These are phyloP conservation scores for Ceratosolen solmsi DNA, from an alignment of 1,140 invertebrate species.

Conservation along the genomic window DNA sequence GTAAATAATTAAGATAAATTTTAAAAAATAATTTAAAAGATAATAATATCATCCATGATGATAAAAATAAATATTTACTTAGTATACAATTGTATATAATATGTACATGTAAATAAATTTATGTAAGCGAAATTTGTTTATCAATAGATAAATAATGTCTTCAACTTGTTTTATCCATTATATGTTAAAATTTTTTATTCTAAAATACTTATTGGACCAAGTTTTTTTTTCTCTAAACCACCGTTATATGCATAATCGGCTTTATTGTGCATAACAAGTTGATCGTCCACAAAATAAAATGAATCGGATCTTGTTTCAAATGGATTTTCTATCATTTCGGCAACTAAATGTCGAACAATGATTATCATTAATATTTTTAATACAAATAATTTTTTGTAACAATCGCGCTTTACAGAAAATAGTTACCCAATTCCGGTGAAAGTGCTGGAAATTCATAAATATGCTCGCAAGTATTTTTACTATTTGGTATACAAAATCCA, in stretches of 20 bases:
- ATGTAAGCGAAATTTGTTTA: slow-evolving; percentile 24
- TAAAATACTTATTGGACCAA: slow-evolving; percentile 33
- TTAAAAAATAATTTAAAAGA: slow-evolving; percentile 35
- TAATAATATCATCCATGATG: slow-evolving; percentile 42
- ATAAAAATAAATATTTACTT: slow-evolving; percentile 39
- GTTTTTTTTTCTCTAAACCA: slow-evolving; percentile 69
- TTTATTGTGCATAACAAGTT: slow-evolving; percentile 99
- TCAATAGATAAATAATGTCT: too few species aligned
- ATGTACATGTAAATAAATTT: slow-evolving; percentile 52
- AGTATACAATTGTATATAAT: slow-evolving; percentile 49
- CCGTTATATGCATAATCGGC: slow-evolving; percentile 96
- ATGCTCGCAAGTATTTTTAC: slow-evolving; percentile 97
- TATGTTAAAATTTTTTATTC: slow-evolving; percentile 11
- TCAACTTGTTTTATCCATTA: slow-evolving; percentile 16
- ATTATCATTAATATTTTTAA: slow-evolving; percentile 43
- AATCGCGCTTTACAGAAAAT: slow-evolving; percentile 32
- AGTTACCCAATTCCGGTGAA: slow-evolving; percentile 87
- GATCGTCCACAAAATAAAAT: slow-evolving; percentile 98
- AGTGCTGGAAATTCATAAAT: slow-evolving; percentile 98
- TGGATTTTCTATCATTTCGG: slow-evolving; percentile 96
- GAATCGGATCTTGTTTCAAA: slow-evolving; percentile 98
- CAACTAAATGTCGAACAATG: slow-evolving; percentile 79
- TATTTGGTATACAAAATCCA: slow-evolving; percentile 98
- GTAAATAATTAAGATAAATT: slow-evolving; percentile 52
- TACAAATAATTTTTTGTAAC: slow-evolving; percentile 28